Evolutionary conservation across 2,113 vertebrate species (phyloP).

Genomic region (Perca flavescens): DNA sequence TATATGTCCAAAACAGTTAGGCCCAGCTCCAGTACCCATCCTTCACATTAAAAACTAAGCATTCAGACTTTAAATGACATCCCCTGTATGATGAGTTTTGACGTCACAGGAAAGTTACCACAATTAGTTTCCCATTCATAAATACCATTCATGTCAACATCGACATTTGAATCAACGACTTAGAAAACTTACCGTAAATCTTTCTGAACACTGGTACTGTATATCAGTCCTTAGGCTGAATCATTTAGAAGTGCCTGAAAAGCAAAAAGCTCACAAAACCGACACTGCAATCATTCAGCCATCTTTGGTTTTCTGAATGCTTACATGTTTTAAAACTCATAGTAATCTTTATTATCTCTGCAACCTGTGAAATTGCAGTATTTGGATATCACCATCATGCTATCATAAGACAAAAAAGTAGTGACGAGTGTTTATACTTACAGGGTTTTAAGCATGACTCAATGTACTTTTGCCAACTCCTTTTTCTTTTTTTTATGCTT

Average conservation of each 20-base stretch:
- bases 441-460: not conserved
- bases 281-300: no score
- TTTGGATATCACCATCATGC: not conserved
- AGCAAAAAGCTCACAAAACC: not conserved
- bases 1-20: not conserved
- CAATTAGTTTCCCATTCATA: not conserved
- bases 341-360: not conserved
- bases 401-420: not conserved
- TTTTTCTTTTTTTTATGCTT: not conserved
- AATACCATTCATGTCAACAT: not conserved
- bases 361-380: not conserved
- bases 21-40: not conserved
- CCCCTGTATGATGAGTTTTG: not conserved
- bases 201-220: not conserved
- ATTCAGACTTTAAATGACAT: no score
- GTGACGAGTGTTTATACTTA: not conserved
- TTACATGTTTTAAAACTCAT: not conserved
- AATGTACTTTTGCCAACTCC: not conserved
- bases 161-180: not conserved
- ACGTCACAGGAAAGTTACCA: not conserved
- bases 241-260: no score
- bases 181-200: not conserved
- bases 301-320: not conserved
- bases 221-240: no score
- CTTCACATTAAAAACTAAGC: not conserved